These are phyloP conservation scores for Scaptomyza caliginosa DNA, from an alignment of 2,888 invertebrate genomes.

Conservation along the genomic window DNA sequence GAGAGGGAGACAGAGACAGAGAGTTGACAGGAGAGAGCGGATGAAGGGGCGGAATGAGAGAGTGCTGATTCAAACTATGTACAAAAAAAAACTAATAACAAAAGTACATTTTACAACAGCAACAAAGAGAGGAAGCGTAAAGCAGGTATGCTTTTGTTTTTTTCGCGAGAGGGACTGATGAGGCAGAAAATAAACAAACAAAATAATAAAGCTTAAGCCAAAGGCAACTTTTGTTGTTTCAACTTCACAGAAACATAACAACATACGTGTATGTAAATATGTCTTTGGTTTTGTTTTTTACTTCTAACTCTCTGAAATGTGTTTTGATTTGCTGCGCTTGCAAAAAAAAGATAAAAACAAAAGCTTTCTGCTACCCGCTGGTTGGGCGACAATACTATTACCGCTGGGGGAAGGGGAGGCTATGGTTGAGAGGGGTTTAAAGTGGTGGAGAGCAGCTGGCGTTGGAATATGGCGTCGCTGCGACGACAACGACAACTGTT, in stretches of 20 bases:
- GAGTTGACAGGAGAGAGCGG: neutral
- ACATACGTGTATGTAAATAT: constrained; percentile 14
- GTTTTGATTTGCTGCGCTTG: constrained; percentile 80
- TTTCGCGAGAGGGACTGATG: constrained; percentile 51
- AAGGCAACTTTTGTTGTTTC: constrained; percentile 51
- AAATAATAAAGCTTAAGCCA: constrained; percentile 18
- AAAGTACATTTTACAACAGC: constrained; percentile 29
- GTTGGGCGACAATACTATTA: constrained; percentile 56
- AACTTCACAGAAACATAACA: constrained; percentile 25
- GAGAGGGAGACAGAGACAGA: no score
- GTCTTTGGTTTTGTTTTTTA: constrained; percentile 26
- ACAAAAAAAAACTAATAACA: constrained; percentile 49
- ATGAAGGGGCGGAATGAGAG: constrained; percentile 1
- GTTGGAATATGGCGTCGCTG: constrained; percentile 68
- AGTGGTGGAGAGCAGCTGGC: constrained; percentile 14
- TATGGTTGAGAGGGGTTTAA: neutral
- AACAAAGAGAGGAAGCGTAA: constrained; percentile 28
- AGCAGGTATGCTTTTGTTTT: constrained; percentile 40
- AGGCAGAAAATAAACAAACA: constrained; percentile 48
- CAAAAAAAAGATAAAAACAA: constrained; percentile 27
- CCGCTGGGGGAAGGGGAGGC: constrained; percentile 3
- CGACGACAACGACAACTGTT: constrained; percentile 48
- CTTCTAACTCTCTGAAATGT: constrained; percentile 69
- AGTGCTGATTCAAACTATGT: constrained; percentile 30
- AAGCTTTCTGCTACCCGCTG: constrained; percentile 71